A percentile compares a stretch with the other conserved stretches of the same genome.
Conservation (phyloP, 35 echinoderm and acorn worm species). For the Strongylocentrotus purpuratus region DNA sequence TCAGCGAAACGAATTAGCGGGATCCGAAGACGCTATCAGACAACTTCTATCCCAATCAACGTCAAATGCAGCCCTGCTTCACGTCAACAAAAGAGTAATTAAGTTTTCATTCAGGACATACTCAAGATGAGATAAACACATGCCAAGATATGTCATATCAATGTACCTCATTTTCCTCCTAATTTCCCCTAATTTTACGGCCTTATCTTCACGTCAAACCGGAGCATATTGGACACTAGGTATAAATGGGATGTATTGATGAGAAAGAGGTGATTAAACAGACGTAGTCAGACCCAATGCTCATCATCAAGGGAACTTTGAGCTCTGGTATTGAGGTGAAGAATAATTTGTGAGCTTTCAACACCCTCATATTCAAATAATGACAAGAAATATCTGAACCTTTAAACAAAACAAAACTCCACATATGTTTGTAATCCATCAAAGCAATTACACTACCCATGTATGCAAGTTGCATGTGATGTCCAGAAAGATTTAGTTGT, state of each 20-base stretch:
- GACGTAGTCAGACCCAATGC: background rate
- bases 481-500: too few species aligned
- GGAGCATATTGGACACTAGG: background rate
- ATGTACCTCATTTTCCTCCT: background rate
- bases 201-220: background rate
- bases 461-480: too few species aligned
- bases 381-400: too few species aligned
- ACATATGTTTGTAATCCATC: too few species aligned
- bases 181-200: background rate
- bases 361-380: too few species aligned
- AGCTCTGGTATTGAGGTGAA: too few species aligned
- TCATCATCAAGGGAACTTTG: too few species aligned
- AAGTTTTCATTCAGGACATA: slow-evolving; percentile 23
- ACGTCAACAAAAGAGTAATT: slow-evolving; percentile 46
- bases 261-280: background rate
- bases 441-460: too few species aligned
- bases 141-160: background rate
- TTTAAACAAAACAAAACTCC: too few species aligned
- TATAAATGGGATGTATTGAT: background rate
- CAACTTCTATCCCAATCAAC: slow-evolving; percentile 24
- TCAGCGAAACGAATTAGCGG: slow-evolving; percentile 32
- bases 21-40: slow-evolving; percentile 8
- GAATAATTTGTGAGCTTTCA: too few species aligned
- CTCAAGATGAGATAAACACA: slow-evolving; percentile 31
- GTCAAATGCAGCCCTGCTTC: background rate